phyloP scores from a whole-genome alignment of 2,888 invertebrate species.

The Leptinotarsa rubiginosa region DNA sequence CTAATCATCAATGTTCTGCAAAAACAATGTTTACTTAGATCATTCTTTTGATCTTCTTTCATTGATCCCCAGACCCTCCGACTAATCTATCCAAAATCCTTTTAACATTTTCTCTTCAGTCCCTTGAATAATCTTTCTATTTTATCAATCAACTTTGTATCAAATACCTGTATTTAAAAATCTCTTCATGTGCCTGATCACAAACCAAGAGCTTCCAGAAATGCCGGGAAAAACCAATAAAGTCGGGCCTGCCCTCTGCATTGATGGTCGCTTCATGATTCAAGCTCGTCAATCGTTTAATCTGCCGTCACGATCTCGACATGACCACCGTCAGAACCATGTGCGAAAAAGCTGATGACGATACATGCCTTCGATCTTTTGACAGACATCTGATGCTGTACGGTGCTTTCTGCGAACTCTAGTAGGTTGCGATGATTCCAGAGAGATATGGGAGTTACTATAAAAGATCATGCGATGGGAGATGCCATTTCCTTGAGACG shows the following conservation, averaged over 20 bases:
- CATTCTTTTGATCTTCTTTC: no score
- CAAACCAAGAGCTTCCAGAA: background rate
- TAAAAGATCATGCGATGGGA: slow-evolving; percentile 32
- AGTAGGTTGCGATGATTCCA: background rate
- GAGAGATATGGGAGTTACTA: slow-evolving; percentile 13
- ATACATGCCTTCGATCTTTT: slow-evolving; percentile 48
- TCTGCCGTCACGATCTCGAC: slow-evolving; percentile 64
- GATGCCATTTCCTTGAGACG: slow-evolving; percentile 29
- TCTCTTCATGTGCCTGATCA: background rate
- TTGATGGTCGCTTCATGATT: slow-evolving; percentile 40
- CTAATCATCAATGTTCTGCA: no score
- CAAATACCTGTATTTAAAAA: no score
- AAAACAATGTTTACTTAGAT: no score
- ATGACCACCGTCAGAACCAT: slow-evolving; percentile 62
- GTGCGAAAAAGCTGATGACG: slow-evolving; percentile 59
- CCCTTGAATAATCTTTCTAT: no score
- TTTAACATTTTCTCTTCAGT: no score
- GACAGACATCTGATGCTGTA: slow-evolving; percentile 52
- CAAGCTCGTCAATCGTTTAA: slow-evolving; percentile 63
- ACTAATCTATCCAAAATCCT: no score
- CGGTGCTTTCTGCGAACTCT: slow-evolving; percentile 11
- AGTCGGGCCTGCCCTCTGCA: background rate
- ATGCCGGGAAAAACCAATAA: no score
- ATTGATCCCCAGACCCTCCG: no score
- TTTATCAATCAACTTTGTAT: no score